Conservation (phyloP, 2,113 vertebrate genomes). For the Tinamus guttatus region DNA sequence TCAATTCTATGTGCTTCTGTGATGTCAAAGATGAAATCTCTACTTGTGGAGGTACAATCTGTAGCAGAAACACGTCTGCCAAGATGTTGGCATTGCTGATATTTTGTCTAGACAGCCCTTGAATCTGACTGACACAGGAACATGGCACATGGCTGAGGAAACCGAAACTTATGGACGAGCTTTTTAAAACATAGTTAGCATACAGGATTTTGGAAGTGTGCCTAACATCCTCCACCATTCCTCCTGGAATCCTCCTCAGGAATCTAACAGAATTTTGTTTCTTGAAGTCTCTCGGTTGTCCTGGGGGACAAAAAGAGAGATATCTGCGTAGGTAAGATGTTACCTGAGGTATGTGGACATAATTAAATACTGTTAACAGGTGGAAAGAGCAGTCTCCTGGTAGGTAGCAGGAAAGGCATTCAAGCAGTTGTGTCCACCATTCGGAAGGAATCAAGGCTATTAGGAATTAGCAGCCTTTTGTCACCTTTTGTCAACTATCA, state of each 20-base stretch:
- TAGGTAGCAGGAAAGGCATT: background rate
- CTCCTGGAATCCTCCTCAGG: background rate
- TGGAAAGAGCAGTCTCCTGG: background rate
- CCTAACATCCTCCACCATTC: background rate
- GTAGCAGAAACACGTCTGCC: constrained; percentile 30
- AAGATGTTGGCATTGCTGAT: constrained; percentile 51
- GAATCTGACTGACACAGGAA: constrained; percentile 55
- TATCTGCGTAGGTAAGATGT: background rate
- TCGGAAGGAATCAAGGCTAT: background rate
- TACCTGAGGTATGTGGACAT: background rate
- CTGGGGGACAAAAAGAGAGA: background rate
- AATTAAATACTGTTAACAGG: background rate
- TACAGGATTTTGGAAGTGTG: background rate
- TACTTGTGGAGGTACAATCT: constrained; percentile 53
- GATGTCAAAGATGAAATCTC: constrained; percentile 58
- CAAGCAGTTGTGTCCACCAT: background rate
- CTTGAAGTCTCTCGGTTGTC: background rate
- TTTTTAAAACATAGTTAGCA: constrained; percentile 9
- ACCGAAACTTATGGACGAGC: constrained; percentile 30
- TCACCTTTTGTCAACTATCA: background rate
- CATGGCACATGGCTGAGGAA: constrained; percentile 33
- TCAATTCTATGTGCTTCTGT: constrained; percentile 10
- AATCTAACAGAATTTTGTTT: background rate
- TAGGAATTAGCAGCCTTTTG: background rate
- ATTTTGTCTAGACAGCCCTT: constrained; percentile 64